Base-by-base conservation (phyloP, 2,888 invertebrate genomes). In the Aricia artaxerxes region DNA sequence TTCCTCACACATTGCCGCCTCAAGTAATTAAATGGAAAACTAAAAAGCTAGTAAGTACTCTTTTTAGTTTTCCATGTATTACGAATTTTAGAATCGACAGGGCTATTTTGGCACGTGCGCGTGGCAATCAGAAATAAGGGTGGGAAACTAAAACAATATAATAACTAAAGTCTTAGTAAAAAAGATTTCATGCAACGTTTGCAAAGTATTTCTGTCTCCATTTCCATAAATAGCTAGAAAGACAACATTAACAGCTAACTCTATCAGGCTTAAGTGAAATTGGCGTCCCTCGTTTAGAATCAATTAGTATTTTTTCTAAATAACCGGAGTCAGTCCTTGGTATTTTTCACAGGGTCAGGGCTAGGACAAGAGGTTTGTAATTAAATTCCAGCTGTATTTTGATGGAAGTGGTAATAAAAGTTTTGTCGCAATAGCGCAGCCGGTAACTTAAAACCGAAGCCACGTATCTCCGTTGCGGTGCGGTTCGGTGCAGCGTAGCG, bases 361-460 rank as follows among this genome's bases (percentile, higher is more conserved):
- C 11, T 13, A 35, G 35, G 35, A 38, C 69, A 31, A 64, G 64
- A 64, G 64, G 31, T 64, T 31, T 64, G 64, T 64, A 31, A 64
- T 64, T 64, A 64, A 64, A 64, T 64, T 64, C 31, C 64, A 64
- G 64, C 64, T 31, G 31, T 64, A 64, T 64, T 64, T 64, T 64
- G 64, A 64, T 64, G 64, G 64, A 64, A 64, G 31, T 31, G 64
- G 64, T 64, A 64, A 64, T 64, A 31, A 64, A 64, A 31, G 31
- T 64, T 64, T 64, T 64, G 64, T 64, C 64, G 64, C 64, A 64
- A 31, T 64, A 64, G 64, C 64, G 31, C 64, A 64, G 64, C 64
- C 64, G 24, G 64, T 64, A 31, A 31, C 9, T 16, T 57, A 3
- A 53, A 57, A 57, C 16, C 4, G 57, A 16, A 57, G 57, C 57